Evolutionary conservation across 2,888 invertebrate genomes (phyloP).

Genomic region (Anarsia innoxiella): DNA sequence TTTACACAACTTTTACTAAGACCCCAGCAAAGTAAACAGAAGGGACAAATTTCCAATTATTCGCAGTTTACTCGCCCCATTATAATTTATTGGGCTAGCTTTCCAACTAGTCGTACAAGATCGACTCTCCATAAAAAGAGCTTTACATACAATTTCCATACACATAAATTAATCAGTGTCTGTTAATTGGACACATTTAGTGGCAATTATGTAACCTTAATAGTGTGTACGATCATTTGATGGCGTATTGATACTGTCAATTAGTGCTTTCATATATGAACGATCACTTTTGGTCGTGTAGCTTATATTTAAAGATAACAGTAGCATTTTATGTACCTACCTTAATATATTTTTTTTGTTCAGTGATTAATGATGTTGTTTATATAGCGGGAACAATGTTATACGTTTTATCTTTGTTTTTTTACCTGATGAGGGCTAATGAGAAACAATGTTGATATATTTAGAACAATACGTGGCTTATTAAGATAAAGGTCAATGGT

Average conservation of each 20-base stretch:
- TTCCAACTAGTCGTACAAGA: slow-evolving; percentile 4
- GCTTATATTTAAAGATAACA: not conserved
- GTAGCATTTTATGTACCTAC: too few relatives aligned
- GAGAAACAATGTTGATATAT: too few relatives aligned
- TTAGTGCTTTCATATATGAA: slow-evolving; percentile 35
- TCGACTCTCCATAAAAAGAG: slow-evolving; percentile 9
- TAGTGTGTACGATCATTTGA: slow-evolving; percentile 23
- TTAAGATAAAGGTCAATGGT: too few relatives aligned
- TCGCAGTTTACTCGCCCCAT: slow-evolving; percentile 4
- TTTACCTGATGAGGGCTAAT: too few relatives aligned
- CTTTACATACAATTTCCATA: slow-evolving; percentile 7
- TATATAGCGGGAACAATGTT: too few relatives aligned
- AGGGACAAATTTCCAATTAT: slow-evolving; percentile 7
- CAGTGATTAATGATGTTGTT: too few relatives aligned
- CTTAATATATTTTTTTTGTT: too few relatives aligned
- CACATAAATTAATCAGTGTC: slow-evolving; percentile 13
- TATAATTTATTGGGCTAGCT: slow-evolving; percentile 5
- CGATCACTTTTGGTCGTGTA: not conserved
- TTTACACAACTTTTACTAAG: too few relatives aligned
- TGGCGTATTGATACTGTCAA: slow-evolving; percentile 33
- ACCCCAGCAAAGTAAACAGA: slow-evolving; percentile 6
- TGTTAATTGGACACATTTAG: slow-evolving; percentile 23
- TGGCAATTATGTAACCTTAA: slow-evolving; percentile 23
- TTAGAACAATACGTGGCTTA: too few relatives aligned
- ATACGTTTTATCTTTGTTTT: too few relatives aligned